A percentile compares a stretch with the other conserved stretches of the same genome.
phyloP scores from a whole-genome alignment of 2,113 vertebrate genomes.

The Prietella phreatophila region DNA sequence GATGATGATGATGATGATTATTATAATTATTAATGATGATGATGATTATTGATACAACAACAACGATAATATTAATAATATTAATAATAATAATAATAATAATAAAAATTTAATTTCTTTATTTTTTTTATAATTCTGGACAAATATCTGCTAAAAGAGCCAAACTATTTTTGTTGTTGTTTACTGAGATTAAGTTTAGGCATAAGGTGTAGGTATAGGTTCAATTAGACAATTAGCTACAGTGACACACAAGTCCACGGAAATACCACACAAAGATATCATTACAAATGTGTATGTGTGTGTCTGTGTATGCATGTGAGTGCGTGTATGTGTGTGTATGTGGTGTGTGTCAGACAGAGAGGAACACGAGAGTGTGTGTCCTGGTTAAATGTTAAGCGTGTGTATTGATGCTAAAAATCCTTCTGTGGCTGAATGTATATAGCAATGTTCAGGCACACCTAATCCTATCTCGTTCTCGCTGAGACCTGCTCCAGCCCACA shows the following conservation, averaged over 20 bases:
- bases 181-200: not conserved
- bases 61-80: too few species aligned
- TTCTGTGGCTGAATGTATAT: conserved; percentile 43
- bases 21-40: too few species aligned
- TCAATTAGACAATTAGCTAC: not conserved
- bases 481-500: conserved; percentile 40
- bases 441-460: conserved; percentile 47
- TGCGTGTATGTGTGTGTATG: not conserved
- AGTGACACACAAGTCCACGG: not conserved
- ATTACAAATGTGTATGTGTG: not conserved
- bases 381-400: conserved; percentile 48
- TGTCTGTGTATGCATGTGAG: not conserved
- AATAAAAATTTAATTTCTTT: too few species aligned
- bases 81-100: too few species aligned
- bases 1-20: too few species aligned
- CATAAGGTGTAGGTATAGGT: not conserved
- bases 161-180: not conserved
- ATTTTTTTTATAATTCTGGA: too few species aligned
- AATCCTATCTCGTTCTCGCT: conserved; percentile 35
- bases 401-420: conserved; percentile 49
- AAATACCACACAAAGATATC: not conserved
- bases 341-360: conserved; percentile 24
- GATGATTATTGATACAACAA: too few species aligned
- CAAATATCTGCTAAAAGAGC: too few species aligned
- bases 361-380: not conserved